Percentiles rank a stretch among this genome's conserved stretches.
phyloP scores from a whole-genome alignment of 2,113 vertebrate species.

The Brachypodius melanocephalos region DNA sequence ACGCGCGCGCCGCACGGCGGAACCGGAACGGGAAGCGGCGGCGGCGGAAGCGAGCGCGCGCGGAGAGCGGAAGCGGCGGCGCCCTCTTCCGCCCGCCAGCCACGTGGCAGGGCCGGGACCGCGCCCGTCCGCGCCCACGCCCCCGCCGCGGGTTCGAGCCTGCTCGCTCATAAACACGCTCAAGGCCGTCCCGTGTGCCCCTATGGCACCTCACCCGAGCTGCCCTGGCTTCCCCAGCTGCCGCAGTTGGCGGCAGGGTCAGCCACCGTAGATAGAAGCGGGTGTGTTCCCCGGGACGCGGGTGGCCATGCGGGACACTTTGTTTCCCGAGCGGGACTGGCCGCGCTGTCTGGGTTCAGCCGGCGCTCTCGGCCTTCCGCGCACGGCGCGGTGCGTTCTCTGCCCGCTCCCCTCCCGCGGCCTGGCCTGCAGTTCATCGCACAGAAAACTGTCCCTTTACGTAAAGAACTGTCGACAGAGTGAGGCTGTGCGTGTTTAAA shows the following conservation, averaged over 20 bases:
- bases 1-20: background rate
- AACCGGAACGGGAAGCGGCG: background rate
- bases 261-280: too few species aligned
- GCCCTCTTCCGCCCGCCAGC: background rate
- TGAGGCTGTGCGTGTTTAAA: accelerated
- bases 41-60: accelerated
- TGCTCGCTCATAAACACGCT: accelerated
- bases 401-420: accelerated
- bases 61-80: accelerated
- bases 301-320: accelerated
- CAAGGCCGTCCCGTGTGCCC: accelerated
- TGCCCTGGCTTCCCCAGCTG: too few species aligned
- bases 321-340: background rate
- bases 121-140: too few species aligned
- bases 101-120: background rate
- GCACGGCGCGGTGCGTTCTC: accelerated
- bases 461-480: accelerated
- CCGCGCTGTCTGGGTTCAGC: accelerated
- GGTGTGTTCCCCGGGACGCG: accelerated
- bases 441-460: accelerated
- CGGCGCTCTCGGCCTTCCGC: accelerated
- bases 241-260: too few species aligned
- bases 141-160: background rate
- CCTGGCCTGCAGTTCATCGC: accelerated
- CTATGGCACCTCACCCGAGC: background rate